Evolutionary conservation across 53 echinoderm and acorn worm genomes (phyloP).

Genomic region (Holothuria scabra): DNA sequence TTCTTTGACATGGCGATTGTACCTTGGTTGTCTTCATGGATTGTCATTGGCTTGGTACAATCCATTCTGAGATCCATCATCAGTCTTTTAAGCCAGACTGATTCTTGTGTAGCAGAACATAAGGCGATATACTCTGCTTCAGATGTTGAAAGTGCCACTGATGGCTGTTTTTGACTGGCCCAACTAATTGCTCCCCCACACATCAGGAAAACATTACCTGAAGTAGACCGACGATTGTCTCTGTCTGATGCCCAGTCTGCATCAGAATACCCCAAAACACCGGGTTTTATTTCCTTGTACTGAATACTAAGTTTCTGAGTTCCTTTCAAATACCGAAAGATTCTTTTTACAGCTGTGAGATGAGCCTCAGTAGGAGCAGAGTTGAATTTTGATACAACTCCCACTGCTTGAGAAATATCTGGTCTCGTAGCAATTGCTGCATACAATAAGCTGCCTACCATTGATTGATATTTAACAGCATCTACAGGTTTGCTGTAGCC

Average conservation of each 20-base stretch:
- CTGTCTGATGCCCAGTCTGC: constrained; percentile 1
- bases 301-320: neutral
- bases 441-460: neutral
- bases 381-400: neutral
- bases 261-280: constrained; percentile 1
- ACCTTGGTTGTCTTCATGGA: too few relatives aligned
- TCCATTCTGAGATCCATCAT: neutral
- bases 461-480: neutral
- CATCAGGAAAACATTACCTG: neutral
- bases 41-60: too few relatives aligned
- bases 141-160: neutral
- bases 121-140: constrained; percentile 13
- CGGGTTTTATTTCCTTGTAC: neutral
- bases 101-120: constrained; percentile 4
- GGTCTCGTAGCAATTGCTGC: neutral
- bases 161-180: constrained; percentile 1
- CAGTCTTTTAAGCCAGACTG: too few relatives aligned
- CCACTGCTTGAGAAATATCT: constrained; percentile 4
- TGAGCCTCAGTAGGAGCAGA: constrained; percentile 1
- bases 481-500: constrained; percentile 12
- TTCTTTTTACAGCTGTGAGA: neutral
- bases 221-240: neutral
- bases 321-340: constrained; percentile 3
- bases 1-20: too few relatives aligned
- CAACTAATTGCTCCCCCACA: neutral